A percentile compares a stretch with the other conserved stretches of the same genome.
Conservation (phyloP, 1,140 invertebrate genomes). For the Xylocopa sonorina region DNA sequence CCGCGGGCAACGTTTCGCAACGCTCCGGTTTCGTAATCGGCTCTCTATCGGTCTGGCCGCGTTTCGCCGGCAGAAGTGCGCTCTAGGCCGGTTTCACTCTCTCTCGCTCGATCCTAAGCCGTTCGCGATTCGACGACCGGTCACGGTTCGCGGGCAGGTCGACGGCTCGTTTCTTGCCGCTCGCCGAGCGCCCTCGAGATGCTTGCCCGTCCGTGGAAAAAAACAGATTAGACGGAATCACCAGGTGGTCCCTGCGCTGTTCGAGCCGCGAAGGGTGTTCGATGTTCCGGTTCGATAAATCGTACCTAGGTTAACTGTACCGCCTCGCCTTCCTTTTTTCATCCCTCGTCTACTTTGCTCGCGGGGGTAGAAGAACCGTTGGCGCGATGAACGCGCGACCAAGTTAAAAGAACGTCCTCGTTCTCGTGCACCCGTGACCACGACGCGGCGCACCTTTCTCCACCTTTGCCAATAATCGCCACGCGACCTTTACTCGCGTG, state of each 20-base stretch:
- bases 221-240: constrained; percentile 1
- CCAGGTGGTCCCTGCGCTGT: not conserved
- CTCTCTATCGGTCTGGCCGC: constrained; percentile 65
- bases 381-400: too few relatives aligned
- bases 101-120: not conserved
- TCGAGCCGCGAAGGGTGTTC: not conserved
- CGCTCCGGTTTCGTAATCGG: constrained; percentile 68
- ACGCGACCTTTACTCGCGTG: constrained; percentile 36
- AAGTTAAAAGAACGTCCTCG: too few relatives aligned
- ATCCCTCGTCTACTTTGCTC: too few relatives aligned
- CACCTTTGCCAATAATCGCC: constrained; percentile 19
- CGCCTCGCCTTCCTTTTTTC: not conserved
- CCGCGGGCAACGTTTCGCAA: constrained; percentile 71
- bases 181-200: not conserved
- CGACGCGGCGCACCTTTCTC: constrained; percentile 19
- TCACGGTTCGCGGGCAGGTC: constrained; percentile 22
- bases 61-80: constrained; percentile 42
- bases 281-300: not conserved
- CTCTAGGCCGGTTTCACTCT: constrained; percentile 38
- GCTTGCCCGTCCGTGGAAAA: not conserved
- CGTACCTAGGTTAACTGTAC: not conserved
- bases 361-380: too few relatives aligned
- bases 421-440: not conserved
- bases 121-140: not conserved
- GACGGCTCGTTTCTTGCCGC: not conserved